Percentiles rank a stretch among this genome's conserved stretches.
These are phyloP conservation scores for Bombus picipes DNA, from an alignment of 1,140 invertebrate genomes.

Conservation along the genomic window DNA sequence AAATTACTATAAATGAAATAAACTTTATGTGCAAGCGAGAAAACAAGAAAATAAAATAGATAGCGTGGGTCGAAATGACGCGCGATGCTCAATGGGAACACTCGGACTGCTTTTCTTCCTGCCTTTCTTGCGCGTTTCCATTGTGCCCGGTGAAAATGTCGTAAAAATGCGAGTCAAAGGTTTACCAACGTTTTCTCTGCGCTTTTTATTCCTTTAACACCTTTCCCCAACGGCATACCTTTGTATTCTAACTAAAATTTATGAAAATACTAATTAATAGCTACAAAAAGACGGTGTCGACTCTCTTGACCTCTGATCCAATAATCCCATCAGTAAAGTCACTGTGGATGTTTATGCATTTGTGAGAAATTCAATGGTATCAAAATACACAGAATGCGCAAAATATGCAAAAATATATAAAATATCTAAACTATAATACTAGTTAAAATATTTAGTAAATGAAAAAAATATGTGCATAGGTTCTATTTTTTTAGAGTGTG, in stretches of 20 bases:
- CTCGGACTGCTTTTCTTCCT: not conserved
- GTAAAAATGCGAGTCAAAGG: not conserved
- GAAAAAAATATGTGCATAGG: no score
- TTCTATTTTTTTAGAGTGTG: no score
- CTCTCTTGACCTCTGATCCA: no score
- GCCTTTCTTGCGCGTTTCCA: not conserved
- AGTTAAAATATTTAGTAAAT: no score
- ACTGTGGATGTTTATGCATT: no score
- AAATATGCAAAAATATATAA: no score
- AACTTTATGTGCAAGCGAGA: not conserved
- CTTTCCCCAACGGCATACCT: not conserved
- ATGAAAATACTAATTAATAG: not conserved
- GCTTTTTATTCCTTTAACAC: not conserved
- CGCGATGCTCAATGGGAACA: not conserved
- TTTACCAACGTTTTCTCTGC: not conserved
- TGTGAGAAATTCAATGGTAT: no score
- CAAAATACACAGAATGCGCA: no score
- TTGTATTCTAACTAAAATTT: not conserved
- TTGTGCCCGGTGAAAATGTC: not conserved
- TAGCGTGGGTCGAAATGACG: not conserved
- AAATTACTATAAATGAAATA: not conserved
- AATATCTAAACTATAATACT: no score
- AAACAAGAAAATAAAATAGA: not conserved
- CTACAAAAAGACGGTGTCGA: no score
- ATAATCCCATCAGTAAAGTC: no score